These are phyloP conservation scores for Protonibea diacanthus DNA, from an alignment of 2,797 vertebrate species.

Conservation along the genomic window DNA sequence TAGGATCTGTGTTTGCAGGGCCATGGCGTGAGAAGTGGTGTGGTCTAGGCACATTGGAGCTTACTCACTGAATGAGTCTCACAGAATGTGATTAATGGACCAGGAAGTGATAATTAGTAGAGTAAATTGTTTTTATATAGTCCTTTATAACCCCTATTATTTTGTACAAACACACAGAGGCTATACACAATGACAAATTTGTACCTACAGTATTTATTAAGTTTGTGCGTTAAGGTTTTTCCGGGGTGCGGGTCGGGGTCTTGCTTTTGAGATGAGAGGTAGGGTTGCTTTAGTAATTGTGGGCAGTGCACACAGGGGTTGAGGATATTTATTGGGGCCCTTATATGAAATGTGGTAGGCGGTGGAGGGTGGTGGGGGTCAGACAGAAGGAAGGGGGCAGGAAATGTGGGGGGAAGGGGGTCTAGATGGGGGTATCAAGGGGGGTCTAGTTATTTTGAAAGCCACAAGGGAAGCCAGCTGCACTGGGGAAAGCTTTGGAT, in stretches of 20 bases:
- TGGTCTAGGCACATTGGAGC: conserved; percentile 45
- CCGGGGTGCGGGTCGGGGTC: neutral
- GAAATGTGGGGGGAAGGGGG: conserved; percentile 70
- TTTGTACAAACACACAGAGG: conserved; percentile 41
- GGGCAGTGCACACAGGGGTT: conserved; percentile 58
- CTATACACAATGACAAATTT: conserved; percentile 46
- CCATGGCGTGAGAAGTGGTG: conserved; percentile 66
- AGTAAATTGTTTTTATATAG: conserved; percentile 73
- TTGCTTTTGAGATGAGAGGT: conserved; percentile 54
- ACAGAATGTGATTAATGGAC: conserved; percentile 70
- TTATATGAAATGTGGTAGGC: conserved; percentile 75
- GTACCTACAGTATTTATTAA: conserved; percentile 37
- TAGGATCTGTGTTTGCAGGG: conserved; percentile 45
- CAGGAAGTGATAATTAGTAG: conserved; percentile 73
- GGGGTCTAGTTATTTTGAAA: conserved; percentile 82
- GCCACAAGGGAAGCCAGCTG: conserved; percentile 82
- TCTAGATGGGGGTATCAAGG: conserved; percentile 63
- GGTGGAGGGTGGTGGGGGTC: conserved; percentile 67
- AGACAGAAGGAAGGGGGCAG: conserved; percentile 72
- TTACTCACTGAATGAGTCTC: conserved; percentile 56
- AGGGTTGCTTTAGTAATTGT: conserved; percentile 61
- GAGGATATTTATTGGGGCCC: conserved; percentile 78
- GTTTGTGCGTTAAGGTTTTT: conserved; percentile 40
- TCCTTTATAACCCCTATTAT: conserved; percentile 54
- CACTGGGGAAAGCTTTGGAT: conserved; percentile 78